Base-by-base conservation (phyloP, 1,140 invertebrate genomes). In the Hypothenemus hampei region DNA sequence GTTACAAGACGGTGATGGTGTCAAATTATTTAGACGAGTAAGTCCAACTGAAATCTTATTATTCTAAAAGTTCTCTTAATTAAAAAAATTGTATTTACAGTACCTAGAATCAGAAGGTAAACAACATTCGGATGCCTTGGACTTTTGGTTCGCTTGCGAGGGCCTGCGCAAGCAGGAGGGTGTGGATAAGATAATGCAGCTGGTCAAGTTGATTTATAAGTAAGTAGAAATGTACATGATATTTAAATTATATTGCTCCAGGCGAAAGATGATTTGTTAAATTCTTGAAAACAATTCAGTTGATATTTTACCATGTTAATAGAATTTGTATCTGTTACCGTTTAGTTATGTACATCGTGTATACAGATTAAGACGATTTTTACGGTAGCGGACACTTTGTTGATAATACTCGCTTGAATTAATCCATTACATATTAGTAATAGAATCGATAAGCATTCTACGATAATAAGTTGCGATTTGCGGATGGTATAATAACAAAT, bases 91-190 rank as follows among this genome's bases (percentile, higher is more conserved):
- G 26, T 39, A n/a, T 29, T 47, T 56, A 22, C 80, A 81, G 66
- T 95, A 89, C 74, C 79, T 94, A 58, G 76, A 84, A 63, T 80
- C 88, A 63, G 91, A 94, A 72, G 84, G 85, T 50, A 82, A 82
- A 61, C 79, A 81, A 58, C 82, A 87, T 70, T 81, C 84, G 43
- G 84, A 87, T 71, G 78, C 84, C 29, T 80, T 94, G 57, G 84
- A 90, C 67, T 94, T 94, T 73, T 92, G 89, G 81, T 93, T 93
- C 74, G 91, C 90, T 36, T 93, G 91, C 72, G 85, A 91, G 69
- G 92, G 92, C 13, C 79, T 93, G 49, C 89, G 90, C 65, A 84
- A 86, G 66, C 83, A 89, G 66, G 76, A 78, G 54, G 83, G 88
- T 70, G 80, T 79, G 3, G 78, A 81, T 64, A 82, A 79, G 66